These are phyloP conservation scores for Cheilinus undulatus DNA, from an alignment of 2,113 vertebrate genomes.

Conservation along the genomic window DNA sequence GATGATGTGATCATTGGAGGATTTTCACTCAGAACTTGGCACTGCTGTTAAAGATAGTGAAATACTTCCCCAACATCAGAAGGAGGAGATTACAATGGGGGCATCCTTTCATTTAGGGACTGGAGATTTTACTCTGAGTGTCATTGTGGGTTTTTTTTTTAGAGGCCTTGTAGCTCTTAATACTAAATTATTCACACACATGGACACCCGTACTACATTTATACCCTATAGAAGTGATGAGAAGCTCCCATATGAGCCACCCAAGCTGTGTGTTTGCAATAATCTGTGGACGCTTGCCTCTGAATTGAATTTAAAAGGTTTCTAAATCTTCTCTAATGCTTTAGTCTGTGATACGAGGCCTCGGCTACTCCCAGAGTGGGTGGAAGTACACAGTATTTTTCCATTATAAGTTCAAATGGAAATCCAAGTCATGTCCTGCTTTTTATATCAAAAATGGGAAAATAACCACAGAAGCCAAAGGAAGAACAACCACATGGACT, in stretches of 20 bases:
- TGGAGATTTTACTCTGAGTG: constrained; percentile 23
- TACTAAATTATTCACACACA: constrained; percentile 13
- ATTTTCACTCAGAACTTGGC: constrained; percentile 44
- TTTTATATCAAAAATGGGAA: not conserved
- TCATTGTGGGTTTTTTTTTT: constrained; percentile 13
- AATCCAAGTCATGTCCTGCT: not conserved
- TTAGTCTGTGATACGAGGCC: not conserved
- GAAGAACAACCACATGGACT: too few relatives aligned
- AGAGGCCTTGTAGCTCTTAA: constrained; percentile 12
- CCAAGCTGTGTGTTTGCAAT: not conserved
- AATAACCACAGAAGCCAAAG: not conserved
- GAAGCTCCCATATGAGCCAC: constrained; percentile 1
- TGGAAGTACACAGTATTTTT: not conserved
- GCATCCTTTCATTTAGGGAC: constrained; percentile 34
- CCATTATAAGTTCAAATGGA: not conserved
- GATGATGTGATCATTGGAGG: constrained; percentile 55
- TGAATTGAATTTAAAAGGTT: constrained; percentile 9
- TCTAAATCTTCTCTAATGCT: not conserved
- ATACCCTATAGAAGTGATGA: not conserved
- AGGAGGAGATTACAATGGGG: constrained; percentile 18
- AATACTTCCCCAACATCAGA: constrained; percentile 25
- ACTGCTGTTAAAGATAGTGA: constrained; percentile 22
- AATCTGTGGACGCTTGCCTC: not conserved
- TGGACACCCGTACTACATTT: not conserved
- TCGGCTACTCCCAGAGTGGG: not conserved